phyloP scores from a whole-genome alignment of 37 sponge, comb jelly and placozoan genomes.

The Beroe forskalii region DNA sequence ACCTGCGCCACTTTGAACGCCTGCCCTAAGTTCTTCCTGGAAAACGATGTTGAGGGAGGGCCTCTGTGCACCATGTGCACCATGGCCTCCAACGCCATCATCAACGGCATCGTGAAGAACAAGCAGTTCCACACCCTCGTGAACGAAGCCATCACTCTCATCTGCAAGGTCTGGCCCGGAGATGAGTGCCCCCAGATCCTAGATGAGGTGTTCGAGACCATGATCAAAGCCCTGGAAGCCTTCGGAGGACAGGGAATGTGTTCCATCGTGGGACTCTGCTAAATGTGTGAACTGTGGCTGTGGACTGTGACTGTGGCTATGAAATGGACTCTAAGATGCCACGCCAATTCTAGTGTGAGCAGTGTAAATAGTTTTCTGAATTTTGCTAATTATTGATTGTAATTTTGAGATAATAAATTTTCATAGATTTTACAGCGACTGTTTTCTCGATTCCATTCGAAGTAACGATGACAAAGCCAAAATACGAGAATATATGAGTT shows the following conservation, averaged over 20 bases:
- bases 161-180: not conserved
- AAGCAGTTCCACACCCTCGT: not conserved
- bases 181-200: not conserved
- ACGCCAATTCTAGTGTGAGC: no score
- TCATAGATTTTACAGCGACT: no score
- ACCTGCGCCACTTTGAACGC: conserved; percentile 21
- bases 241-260: not conserved
- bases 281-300: not conserved
- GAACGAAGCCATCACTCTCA: not conserved
- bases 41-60: not conserved
- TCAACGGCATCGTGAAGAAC: not conserved
- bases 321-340: no score
- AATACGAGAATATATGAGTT: no score
- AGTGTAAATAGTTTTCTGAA: no score
- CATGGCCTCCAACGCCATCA: not conserved
- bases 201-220: not conserved
- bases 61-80: not conserved
- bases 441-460: no score
- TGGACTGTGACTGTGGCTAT: no score
- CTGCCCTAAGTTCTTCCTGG: not conserved
- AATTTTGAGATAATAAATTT: no score
- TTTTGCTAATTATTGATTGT: no score
- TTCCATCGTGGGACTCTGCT: not conserved
- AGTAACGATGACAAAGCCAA: no score
- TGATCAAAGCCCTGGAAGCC: not conserved